Percentiles rank a stretch among this genome's conserved stretches.
Conservation (phyloP, 2,113 vertebrate species). For the Tachuris rubrigastra region DNA sequence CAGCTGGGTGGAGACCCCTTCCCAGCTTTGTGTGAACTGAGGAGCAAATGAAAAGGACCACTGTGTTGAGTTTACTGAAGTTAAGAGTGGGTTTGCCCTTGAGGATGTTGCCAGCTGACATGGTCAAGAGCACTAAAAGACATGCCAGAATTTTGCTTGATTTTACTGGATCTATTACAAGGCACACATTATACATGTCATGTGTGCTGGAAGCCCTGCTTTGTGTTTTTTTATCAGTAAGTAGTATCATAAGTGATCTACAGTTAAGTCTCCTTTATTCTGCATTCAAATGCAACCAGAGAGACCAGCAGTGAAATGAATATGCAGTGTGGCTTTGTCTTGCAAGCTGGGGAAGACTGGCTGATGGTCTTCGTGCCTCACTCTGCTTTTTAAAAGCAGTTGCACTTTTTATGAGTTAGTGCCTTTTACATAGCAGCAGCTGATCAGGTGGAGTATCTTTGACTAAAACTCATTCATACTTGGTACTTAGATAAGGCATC, state of each 20-base stretch:
- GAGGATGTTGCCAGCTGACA: neutral
- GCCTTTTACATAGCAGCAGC: neutral
- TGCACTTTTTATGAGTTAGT: neutral
- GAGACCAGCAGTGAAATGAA: neutral
- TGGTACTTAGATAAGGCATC: neutral
- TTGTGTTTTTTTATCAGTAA: neutral
- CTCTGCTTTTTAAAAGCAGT: neutral
- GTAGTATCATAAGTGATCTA: neutral
- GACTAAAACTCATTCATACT: neutral
- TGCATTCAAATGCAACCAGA: neutral
- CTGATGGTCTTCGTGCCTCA: neutral
- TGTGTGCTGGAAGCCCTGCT: neutral
- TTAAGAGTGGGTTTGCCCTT: neutral
- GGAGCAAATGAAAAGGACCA: neutral
- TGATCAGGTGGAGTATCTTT: neutral
- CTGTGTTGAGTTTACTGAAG: neutral
- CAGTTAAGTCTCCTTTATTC: neutral
- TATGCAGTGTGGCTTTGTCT: neutral
- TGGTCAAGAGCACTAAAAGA: neutral
- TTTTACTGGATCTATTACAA: neutral
- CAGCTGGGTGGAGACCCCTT: neutral
- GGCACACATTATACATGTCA: accelerated
- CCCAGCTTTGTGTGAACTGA: neutral
- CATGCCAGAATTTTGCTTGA: neutral
- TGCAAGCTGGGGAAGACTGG: neutral